phyloP scores from a whole-genome alignment of 2,797 vertebrate genomes.

The Lates japonicus region DNA sequence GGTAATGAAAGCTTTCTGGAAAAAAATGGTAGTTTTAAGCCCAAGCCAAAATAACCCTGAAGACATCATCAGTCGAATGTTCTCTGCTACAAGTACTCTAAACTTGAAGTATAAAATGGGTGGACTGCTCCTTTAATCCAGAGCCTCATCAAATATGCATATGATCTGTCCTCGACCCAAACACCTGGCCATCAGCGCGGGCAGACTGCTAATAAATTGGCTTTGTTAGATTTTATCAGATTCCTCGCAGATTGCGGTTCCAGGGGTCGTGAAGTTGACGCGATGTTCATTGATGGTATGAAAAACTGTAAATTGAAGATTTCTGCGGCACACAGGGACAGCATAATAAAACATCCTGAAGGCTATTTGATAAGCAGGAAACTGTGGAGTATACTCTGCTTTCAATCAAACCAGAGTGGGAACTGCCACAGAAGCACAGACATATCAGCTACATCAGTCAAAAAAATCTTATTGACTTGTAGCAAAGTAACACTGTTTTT shows the following conservation, averaged over 20 bases:
- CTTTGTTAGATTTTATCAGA: slow-evolving; percentile 35
- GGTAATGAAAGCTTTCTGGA: neutral
- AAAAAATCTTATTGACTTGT: slow-evolving; percentile 45
- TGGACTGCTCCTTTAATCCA: neutral
- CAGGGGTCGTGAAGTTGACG: slow-evolving; percentile 21
- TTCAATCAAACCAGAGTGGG: slow-evolving; percentile 52
- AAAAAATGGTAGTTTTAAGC: neutral
- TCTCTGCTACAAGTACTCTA: neutral
- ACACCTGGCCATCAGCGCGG: slow-evolving; percentile 13
- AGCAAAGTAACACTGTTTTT: slow-evolving; percentile 35
- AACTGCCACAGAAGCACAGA: slow-evolving; percentile 30
- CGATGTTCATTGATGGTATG: slow-evolving; percentile 49
- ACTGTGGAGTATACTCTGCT: slow-evolving; percentile 47
- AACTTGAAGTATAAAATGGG: neutral
- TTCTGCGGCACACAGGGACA: slow-evolving; percentile 28
- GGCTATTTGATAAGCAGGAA: slow-evolving; percentile 65
- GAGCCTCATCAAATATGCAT: slow-evolving; percentile 10
- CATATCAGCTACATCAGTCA: slow-evolving; percentile 55
- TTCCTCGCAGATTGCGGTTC: slow-evolving; percentile 23
- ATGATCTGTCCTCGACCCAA: slow-evolving; percentile 26
- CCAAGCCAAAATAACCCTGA: neutral
- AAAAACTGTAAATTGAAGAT: slow-evolving; percentile 59
- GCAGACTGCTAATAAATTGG: slow-evolving; percentile 18
- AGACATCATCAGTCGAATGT: neutral
- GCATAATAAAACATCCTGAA: slow-evolving; percentile 54